Percentiles rank a stretch among this genome's conserved stretches.
phyloP scores from a whole-genome alignment of 92 coral and sea anemone genomes.

The Palythoa grandis region DNA sequence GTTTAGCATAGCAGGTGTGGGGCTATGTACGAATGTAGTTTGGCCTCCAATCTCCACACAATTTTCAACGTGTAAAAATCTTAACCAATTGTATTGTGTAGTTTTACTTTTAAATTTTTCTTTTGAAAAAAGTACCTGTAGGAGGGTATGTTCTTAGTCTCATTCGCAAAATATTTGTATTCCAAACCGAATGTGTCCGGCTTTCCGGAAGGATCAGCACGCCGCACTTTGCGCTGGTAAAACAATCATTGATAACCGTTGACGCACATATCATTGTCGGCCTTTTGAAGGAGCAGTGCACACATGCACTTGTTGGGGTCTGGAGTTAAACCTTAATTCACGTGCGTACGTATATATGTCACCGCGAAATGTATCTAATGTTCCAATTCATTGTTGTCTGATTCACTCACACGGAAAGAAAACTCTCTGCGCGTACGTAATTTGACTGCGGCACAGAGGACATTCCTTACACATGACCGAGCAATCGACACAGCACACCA shows the following conservation, averaged over 20 bases:
- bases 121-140: too few species aligned
- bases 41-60: too few species aligned
- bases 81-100: too few species aligned
- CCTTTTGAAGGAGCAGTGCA: background rate
- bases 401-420: slow-evolving; percentile 91
- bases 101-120: too few species aligned
- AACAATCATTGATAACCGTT: background rate
- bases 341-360: background rate
- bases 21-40: too few species aligned
- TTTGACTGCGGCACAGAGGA: slow-evolving; percentile 95
- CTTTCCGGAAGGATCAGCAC: background rate
- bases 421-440: slow-evolving; percentile 95
- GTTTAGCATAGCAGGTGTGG: too few species aligned
- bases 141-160: too few species aligned
- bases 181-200: background rate
- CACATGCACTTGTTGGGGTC: too few species aligned
- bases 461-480: slow-evolving; percentile 98
- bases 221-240: background rate
- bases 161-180: background rate
- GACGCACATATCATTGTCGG: background rate
- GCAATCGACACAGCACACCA: slow-evolving; percentile 98
- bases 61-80: too few species aligned
- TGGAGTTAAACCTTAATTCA: background rate
- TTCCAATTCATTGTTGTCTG: background rate
- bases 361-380: background rate